Conservation (phyloP, 2,797 vertebrate genomes). For the Pangasius larnaudii region DNA sequence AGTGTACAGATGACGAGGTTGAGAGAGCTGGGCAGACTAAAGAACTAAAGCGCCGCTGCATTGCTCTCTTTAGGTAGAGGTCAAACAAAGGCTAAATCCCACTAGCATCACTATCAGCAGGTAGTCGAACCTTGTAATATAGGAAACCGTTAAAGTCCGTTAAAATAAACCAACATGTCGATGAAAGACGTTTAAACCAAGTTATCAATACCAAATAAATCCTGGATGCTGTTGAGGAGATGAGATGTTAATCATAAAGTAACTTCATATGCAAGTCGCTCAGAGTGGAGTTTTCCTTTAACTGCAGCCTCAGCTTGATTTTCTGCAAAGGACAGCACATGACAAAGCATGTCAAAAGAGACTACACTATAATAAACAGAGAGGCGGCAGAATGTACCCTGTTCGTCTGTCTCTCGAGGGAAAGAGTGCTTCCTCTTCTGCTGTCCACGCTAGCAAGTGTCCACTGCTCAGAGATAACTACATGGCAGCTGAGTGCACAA, state of each 20-base stretch:
- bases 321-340: not conserved
- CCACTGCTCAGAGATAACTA: conserved; percentile 46
- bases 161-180: not conserved
- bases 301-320: not conserved
- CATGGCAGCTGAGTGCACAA: conserved; percentile 53
- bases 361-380: conserved; percentile 41
- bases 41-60: not conserved
- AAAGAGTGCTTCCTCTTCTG: conserved; percentile 57
- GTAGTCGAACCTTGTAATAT: not conserved
- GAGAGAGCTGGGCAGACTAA: not conserved
- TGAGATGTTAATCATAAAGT: not conserved
- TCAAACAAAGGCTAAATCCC: not conserved
- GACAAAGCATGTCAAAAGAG: conserved; percentile 28
- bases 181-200: not conserved
- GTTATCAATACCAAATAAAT: not conserved
- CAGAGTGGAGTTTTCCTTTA: not conserved
- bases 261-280: not conserved
- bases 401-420: conserved; percentile 63
- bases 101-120: not conserved
- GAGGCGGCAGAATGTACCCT: conserved; percentile 35
- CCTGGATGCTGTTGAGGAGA: not conserved
- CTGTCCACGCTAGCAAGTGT: conserved; percentile 47
- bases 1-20: not conserved
- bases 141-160: not conserved
- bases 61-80: not conserved